Percentiles rank a stretch among this genome's conserved stretches.
These are phyloP conservation scores for Micoletzkya japonica DNA, from an alignment of 2,888 invertebrate genomes.

Conservation along the genomic window DNA sequence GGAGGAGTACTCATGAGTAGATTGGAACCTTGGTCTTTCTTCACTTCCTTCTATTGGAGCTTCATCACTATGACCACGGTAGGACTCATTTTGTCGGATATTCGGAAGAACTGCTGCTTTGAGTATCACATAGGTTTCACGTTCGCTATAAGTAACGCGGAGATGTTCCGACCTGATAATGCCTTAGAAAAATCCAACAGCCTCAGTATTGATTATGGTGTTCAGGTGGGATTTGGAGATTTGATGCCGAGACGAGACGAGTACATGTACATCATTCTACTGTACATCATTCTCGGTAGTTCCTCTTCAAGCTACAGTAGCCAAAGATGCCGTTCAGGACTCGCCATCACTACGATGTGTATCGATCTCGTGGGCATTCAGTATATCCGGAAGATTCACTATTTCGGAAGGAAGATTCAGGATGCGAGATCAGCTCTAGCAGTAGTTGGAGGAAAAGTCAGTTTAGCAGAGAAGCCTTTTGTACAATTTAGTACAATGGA, in stretches of 20 bases:
- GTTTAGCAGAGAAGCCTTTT: not conserved
- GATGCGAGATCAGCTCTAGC: slow-evolving; percentile 63
- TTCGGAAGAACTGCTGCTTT: no score
- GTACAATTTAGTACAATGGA: no score
- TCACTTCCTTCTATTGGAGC: slow-evolving; percentile 64
- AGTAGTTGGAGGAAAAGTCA: slow-evolving; percentile 64
- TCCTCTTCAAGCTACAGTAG: not conserved
- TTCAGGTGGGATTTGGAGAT: slow-evolving; percentile 64
- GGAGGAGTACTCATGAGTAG: slow-evolving; percentile 63
- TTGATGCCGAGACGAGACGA: slow-evolving; percentile 61
- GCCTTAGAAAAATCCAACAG: no score
- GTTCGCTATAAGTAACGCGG: no score
- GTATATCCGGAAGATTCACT: slow-evolving; percentile 64
- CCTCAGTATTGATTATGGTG: no score
- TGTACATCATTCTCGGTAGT: slow-evolving; percentile 62
- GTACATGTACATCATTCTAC: slow-evolving; percentile 62
- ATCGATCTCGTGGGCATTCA: slow-evolving; percentile 64
- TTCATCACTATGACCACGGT: slow-evolving; percentile 65
- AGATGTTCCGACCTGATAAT: no score
- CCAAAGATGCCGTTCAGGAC: slow-evolving; percentile 53
- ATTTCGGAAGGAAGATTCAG: slow-evolving; percentile 64
- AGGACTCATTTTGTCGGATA: no score
- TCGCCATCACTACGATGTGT: slow-evolving; percentile 64
- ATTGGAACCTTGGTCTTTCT: slow-evolving; percentile 63
- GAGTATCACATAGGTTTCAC: no score